These are phyloP conservation scores for Perca flavescens DNA, from an alignment of 2,113 vertebrate species.

Conservation along the genomic window DNA sequence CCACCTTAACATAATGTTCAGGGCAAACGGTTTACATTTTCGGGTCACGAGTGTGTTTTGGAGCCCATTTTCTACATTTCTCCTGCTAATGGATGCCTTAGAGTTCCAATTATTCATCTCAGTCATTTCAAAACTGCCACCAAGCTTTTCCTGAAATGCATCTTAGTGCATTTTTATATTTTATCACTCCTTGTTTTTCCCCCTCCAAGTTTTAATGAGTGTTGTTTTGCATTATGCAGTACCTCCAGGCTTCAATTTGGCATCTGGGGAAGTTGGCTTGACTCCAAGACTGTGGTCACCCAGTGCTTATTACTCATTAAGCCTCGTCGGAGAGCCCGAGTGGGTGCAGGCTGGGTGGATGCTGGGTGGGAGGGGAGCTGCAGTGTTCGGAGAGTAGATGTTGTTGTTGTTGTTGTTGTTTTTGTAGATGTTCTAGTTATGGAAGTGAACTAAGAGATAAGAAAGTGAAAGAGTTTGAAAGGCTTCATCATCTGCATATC, in stretches of 20 bases:
- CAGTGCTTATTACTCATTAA: slow-evolving; percentile 80
- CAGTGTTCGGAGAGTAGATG: slow-evolving; percentile 49
- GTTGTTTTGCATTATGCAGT: slow-evolving; percentile 78
- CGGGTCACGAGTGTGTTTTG: slow-evolving; percentile 46
- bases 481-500: background rate
- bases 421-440: slow-evolving; percentile 61
- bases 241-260: slow-evolving; percentile 78
- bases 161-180: slow-evolving; percentile 69
- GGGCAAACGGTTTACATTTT: slow-evolving; percentile 34
- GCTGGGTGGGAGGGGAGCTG: slow-evolving; percentile 60
- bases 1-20: slow-evolving; percentile 27
- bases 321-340: slow-evolving; percentile 60
- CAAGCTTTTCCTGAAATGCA: slow-evolving; percentile 57
- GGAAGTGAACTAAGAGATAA: slow-evolving; percentile 41
- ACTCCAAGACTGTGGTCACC: slow-evolving; percentile 77
- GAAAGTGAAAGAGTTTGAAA: slow-evolving; percentile 54
- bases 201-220: slow-evolving; percentile 76
- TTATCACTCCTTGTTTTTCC: slow-evolving; percentile 64
- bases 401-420: slow-evolving; percentile 60
- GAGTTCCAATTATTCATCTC: slow-evolving; percentile 72
- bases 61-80: slow-evolving; percentile 57
- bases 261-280: slow-evolving; percentile 79
- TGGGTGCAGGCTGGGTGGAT: slow-evolving; percentile 63
- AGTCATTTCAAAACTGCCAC: slow-evolving; percentile 59
- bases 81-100: slow-evolving; percentile 69